Base-by-base conservation (phyloP, 2,888 invertebrate species). In the Erebia aethiops region DNA sequence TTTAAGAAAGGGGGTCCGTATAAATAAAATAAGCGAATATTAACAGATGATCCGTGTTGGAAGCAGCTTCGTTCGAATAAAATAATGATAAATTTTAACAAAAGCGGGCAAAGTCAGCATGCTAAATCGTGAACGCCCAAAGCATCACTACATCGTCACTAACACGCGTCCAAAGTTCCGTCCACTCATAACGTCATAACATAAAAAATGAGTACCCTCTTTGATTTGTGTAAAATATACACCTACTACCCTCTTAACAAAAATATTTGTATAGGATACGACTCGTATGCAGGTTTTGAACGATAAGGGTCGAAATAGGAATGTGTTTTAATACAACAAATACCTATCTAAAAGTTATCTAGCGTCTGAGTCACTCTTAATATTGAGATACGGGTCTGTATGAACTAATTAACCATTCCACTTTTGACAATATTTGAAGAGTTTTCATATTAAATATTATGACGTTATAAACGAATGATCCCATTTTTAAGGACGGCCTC, bases 101-200 rank as follows among this genome's bases (percentile, higher is more conserved):
- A 54, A 64, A 41, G 41, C 64, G 51, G 54, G 52, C 11, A 41
- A 18, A 21, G 52, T 56, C 43, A 43, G 56, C 65, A 64, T 54
- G 65, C 65, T 54, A 66, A 57, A 43, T 43, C 21, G 56, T 56
- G 18, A 65, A 65, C 65, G 65, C 65, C 56, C 65, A 46, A 66
- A 66, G 66, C 66, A 57, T 57, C 66, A 57, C 66, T 66, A 66
- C 66, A 43, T 65, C 63, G 63, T 63, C 52, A 52, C 65, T 65
- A 62, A 65, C 56, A 56, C 21, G 46, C 56, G 66, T 66, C 57
- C 66, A 57, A 43, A 21, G 21, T 46, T 14, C 46, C 21, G 57
- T 14, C 18, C 46, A 56, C 21, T 66, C 46, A 43, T 66, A 13
- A 66, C 66, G 66, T 57, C 66, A 66, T 41, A 54, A 43, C 16